Percentiles rank a stretch among this genome's conserved stretches.
These are phyloP conservation scores for Bos javanicus DNA, from an alignment of 2,113 vertebrate genomes.

Conservation along the genomic window DNA sequence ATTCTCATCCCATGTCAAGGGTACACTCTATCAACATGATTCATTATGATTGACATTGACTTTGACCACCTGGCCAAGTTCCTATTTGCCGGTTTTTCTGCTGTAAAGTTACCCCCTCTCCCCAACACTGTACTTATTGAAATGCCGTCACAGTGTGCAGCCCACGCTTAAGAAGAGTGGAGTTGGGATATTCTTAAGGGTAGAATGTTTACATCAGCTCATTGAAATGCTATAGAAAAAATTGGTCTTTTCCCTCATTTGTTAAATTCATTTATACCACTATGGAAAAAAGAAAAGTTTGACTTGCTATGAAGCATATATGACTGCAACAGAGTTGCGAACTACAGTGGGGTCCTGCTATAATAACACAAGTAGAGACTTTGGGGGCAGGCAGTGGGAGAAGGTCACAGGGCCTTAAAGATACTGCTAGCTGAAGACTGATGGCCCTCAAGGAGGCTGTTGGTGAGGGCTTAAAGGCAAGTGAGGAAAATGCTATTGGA, in stretches of 20 bases:
- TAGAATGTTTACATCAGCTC: not conserved
- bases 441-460: not conserved
- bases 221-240: not conserved
- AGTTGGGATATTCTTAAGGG: not conserved
- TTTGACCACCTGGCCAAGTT: not conserved
- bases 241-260: not conserved
- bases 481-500: not conserved
- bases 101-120: not conserved
- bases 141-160: not conserved
- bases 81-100: not conserved
- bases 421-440: not conserved
- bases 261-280: not conserved
- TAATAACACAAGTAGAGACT: not conserved
- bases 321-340: not conserved
- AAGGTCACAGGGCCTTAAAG: not conserved
- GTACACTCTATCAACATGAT: not conserved
- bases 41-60: not conserved
- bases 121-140: not conserved
- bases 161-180: not conserved
- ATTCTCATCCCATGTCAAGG: not conserved
- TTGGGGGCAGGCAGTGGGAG: not conserved
- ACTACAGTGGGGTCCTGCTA: not conserved
- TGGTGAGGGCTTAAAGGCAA: not conserved
- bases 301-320: not conserved
- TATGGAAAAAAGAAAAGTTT: not conserved